Evolutionary conservation across 2,797 vertebrate genomes (phyloP), one percentile per base, ranked within the genome.

Genomic region (Kryptolebias ocellatus): DNA sequence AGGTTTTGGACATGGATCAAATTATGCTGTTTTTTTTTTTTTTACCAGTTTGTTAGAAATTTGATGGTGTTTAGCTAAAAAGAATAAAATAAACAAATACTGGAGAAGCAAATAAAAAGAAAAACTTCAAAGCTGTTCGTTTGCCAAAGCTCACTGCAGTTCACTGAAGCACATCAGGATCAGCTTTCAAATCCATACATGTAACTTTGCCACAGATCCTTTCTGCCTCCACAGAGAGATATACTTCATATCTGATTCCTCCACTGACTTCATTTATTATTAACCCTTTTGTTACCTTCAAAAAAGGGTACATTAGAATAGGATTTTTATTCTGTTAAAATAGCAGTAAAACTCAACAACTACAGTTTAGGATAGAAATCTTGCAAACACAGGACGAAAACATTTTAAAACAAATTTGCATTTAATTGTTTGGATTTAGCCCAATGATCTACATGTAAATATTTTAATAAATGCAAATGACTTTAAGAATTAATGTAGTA

Each of bases 181-280:
- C 67, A 59, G n/a, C 47, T 73, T 61, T 16, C 67, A 72, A 44
- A 78, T 76, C 54, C 49, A 67, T 72, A 52, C 31, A 39, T 29
- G 56, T 55, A 37, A 53, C 31, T 46, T 47, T 69, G 34, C 18
- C 67, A 52, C 52, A 64, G 50, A 74, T 62, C 39, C 39, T 0
- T 5, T 71, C 42, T 14, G 42, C 39, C 52, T 64, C 53, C 56
- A 59, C 52, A 34, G 58, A 67, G 34, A 27, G 51, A 70, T 27
- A 17, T 20, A 53, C 44, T 58, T 39, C 47, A 24, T 52, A n/a
- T 66, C 58, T 53, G 24, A 31, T 60, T 56, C 54, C 51, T 16
- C 1, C 11, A 29, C 0, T 63, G 9, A 9, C 61, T 70, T 68
- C 4, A 68, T 54, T 60, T 28, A 24, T 44, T 27, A 7, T 20